These are phyloP conservation scores for Clostera curtula DNA, from an alignment of 2,888 invertebrate genomes.

Conservation along the genomic window DNA sequence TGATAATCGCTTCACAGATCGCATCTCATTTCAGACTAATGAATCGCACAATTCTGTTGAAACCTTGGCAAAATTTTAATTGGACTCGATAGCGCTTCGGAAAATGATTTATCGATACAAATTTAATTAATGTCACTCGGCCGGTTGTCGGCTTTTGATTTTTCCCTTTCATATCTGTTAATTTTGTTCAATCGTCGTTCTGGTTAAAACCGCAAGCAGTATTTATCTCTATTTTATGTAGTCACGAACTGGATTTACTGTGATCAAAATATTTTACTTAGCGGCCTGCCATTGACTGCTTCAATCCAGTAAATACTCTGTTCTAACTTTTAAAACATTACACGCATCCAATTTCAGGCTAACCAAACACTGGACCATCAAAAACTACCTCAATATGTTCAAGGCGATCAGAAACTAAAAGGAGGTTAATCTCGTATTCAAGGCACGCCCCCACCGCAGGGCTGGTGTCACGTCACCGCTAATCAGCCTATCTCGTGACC, in stretches of 20 bases:
- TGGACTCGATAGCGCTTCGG: slow-evolving; percentile 11
- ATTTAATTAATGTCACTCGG: slow-evolving; percentile 3
- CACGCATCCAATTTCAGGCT: not conserved
- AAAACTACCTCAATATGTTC: slow-evolving; percentile 12
- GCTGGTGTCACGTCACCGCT: slow-evolving; percentile 41
- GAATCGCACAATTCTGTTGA: slow-evolving; percentile 12
- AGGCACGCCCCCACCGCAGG: slow-evolving; percentile 24
- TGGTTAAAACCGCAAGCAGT: no score
- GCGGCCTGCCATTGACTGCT: no score
- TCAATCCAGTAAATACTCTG: not conserved
- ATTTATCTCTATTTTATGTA: no score
- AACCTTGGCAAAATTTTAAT: slow-evolving; percentile 13
- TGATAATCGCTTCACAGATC: no score
- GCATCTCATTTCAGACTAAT: slow-evolving; percentile 17
- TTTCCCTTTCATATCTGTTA: not conserved
- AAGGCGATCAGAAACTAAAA: slow-evolving; percentile 18
- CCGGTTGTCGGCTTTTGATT: not conserved
- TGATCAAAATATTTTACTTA: not conserved
- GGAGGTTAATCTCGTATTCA: slow-evolving; percentile 32
- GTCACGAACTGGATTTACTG: no score
- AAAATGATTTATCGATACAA: slow-evolving; percentile 8
- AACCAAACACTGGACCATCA: slow-evolving; percentile 6
- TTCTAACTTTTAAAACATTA: not conserved
- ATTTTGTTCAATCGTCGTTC: not conserved
- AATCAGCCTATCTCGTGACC: slow-evolving; percentile 50